Evolutionary conservation across 2,888 invertebrate genomes (phyloP).

Genomic region (Cyclophora albipunctata): DNA sequence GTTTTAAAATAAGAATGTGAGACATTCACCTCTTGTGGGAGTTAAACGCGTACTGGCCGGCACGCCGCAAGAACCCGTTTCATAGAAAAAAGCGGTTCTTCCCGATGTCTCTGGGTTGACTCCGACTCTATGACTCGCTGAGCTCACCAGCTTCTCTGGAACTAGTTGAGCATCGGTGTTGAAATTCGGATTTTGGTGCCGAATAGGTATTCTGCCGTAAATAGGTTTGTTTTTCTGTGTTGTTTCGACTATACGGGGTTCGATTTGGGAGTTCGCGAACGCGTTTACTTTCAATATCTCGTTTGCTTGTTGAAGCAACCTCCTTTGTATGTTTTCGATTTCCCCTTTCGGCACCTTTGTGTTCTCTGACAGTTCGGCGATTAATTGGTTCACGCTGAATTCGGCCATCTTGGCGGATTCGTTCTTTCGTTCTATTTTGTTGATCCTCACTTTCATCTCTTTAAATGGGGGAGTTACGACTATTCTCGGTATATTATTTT

Average conservation of each 20-base stretch:
- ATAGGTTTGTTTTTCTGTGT: constrained; percentile 51
- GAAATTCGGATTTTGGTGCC: constrained; percentile 33
- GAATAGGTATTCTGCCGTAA: constrained; percentile 52
- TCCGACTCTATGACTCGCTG: constrained; percentile 57
- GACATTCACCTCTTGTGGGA: constrained; percentile 69
- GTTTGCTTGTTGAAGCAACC: constrained; percentile 62
- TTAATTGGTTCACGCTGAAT: constrained; percentile 61
- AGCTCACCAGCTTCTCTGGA: constrained; percentile 52
- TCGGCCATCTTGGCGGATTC: constrained; percentile 44
- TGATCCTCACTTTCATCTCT: constrained; percentile 60
- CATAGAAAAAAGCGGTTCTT: constrained; percentile 77
- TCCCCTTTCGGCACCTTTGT: constrained; percentile 61
- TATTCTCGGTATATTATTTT: constrained; percentile 46
- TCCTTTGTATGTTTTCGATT: constrained; percentile 63
- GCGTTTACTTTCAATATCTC: constrained; percentile 68
- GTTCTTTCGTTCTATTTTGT: constrained; percentile 26
- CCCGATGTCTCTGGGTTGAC: constrained; percentile 56
- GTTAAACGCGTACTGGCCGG: constrained; percentile 76
- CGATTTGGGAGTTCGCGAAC: constrained; percentile 46
- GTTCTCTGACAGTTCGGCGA: constrained; percentile 63
- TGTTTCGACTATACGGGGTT: constrained; percentile 49
- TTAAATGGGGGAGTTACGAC: constrained; percentile 52
- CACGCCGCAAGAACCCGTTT: constrained; percentile 75
- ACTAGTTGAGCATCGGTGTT: constrained; percentile 57
- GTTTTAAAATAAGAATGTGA: constrained; percentile 38